Evolutionary conservation across 2,888 invertebrate species (phyloP).

Genomic region (Emmelina monodactyla): DNA sequence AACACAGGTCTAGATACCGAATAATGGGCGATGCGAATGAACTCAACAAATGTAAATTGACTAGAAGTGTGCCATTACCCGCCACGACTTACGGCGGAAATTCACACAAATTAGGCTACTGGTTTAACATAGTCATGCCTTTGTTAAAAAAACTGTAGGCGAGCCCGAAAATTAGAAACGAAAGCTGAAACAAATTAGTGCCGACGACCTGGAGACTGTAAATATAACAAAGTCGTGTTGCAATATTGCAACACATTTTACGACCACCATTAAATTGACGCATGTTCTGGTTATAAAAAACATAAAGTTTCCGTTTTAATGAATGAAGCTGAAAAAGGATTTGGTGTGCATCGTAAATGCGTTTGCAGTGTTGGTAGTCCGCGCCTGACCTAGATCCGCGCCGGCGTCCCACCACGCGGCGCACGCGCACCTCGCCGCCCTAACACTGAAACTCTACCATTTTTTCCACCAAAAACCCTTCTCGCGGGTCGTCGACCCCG

Average conservation of each 20-base stretch:
- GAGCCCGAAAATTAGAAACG: too few relatives aligned
- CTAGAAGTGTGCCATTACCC: conserved; percentile 52
- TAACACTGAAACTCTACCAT: conserved; percentile 42
- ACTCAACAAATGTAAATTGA: conserved; percentile 55
- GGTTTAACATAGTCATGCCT: too few relatives aligned
- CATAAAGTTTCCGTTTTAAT: too few relatives aligned
- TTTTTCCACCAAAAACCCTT: conserved; percentile 55
- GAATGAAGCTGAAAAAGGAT: background rate
- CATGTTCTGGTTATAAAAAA: too few relatives aligned
- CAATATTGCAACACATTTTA: too few relatives aligned
- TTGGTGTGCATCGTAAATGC: background rate
- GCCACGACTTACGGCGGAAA: conserved; percentile 45
- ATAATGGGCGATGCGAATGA: conserved; percentile 56
- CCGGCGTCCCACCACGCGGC: conserved; percentile 25
- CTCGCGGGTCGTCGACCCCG: conserved; percentile 55
- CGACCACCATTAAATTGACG: too few relatives aligned
- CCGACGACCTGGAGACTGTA: too few relatives aligned
- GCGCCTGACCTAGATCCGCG: conserved; percentile 33
- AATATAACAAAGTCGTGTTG: too few relatives aligned
- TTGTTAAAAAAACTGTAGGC: too few relatives aligned
- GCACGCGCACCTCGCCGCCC: conserved; percentile 29
- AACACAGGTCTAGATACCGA: conserved; percentile 45
- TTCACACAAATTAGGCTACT: conserved; percentile 29
- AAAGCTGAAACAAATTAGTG: too few relatives aligned
- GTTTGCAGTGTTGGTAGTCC: conserved; percentile 9